Conservation (phyloP, 2,113 vertebrate species). For the Heterotis niloticus region DNA sequence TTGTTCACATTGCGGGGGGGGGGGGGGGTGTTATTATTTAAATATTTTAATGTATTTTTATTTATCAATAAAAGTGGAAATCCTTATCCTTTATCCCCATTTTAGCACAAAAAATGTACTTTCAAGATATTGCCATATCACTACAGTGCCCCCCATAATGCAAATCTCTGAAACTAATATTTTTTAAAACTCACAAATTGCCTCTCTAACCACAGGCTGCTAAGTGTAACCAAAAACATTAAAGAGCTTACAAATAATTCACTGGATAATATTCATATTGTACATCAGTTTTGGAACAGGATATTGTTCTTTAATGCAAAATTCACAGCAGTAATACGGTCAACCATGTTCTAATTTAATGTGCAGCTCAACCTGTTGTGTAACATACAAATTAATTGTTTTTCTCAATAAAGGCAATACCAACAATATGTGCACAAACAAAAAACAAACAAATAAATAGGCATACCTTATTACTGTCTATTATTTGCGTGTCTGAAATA, state of each 20-base stretch:
- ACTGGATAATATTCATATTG: neutral
- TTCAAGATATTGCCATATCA: constrained; percentile 3
- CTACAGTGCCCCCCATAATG: neutral
- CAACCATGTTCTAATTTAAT: neutral
- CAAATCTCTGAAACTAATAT: neutral
- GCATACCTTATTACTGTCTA: too few relatives aligned
- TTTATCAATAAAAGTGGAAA: too few relatives aligned
- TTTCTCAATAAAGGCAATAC: too few relatives aligned
- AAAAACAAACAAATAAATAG: neutral
- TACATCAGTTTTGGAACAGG: neutral
- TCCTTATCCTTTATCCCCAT: neutral
- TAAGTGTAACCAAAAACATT: neutral
- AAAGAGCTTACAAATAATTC: constrained; percentile 4
- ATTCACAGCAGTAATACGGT: too few relatives aligned
- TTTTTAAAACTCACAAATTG: neutral
- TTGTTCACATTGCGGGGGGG: too few relatives aligned
- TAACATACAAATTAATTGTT: too few relatives aligned
- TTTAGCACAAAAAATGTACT: neutral
- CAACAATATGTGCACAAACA: neutral
- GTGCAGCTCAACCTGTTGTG: neutral
- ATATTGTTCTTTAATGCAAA: too few relatives aligned
- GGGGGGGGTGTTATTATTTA: too few relatives aligned
- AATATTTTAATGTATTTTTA: too few relatives aligned
- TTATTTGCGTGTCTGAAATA: too few relatives aligned
- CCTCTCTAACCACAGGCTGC: neutral